Conservation (phyloP, 2,888 invertebrate genomes). For the Drepana falcataria region DNA sequence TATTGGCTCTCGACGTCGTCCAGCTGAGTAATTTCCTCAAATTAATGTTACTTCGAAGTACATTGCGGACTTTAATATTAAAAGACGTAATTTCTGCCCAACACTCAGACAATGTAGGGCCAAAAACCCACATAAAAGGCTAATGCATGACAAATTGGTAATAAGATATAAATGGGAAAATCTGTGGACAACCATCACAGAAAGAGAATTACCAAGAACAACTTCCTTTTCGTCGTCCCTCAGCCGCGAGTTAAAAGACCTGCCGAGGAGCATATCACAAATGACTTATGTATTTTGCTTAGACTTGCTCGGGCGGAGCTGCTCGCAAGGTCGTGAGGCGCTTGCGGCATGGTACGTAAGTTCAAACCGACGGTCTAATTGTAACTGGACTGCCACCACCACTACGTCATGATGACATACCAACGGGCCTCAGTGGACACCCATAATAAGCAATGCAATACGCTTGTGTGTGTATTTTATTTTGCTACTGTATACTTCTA, state of each 20-base stretch:
- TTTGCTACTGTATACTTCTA: no score
- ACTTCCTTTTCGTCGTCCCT: conserved; percentile 84
- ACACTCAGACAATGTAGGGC: not conserved
- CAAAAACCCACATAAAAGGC: no score
- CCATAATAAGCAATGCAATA: conserved; percentile 27
- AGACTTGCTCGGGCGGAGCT: conserved; percentile 29
- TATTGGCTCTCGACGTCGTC: conserved; percentile 13
- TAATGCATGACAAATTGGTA: not conserved
- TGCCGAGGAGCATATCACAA: conserved; percentile 54
- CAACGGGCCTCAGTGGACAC: conserved; percentile 17
- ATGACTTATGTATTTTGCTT: conserved; percentile 18
- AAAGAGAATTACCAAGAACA: conserved; percentile 80
- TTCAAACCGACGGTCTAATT: conserved; percentile 51
- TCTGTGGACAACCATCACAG: conserved; percentile 7
- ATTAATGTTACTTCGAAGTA: not conserved
- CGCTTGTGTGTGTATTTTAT: not conserved
- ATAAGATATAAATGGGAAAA: not conserved
- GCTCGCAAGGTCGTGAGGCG: conserved; percentile 18
- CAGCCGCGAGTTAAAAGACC: conserved; percentile 76
- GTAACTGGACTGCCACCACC: conserved; percentile 43
- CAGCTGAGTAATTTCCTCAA: conserved; percentile 6
- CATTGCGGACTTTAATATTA: no score
- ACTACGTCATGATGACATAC: conserved; percentile 24
- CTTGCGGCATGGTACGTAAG: conserved; percentile 25
- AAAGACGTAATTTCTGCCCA: not conserved